Evolutionary conservation across 2,797 vertebrate species (phyloP).

Genomic region (Agapornis canus): DNA sequence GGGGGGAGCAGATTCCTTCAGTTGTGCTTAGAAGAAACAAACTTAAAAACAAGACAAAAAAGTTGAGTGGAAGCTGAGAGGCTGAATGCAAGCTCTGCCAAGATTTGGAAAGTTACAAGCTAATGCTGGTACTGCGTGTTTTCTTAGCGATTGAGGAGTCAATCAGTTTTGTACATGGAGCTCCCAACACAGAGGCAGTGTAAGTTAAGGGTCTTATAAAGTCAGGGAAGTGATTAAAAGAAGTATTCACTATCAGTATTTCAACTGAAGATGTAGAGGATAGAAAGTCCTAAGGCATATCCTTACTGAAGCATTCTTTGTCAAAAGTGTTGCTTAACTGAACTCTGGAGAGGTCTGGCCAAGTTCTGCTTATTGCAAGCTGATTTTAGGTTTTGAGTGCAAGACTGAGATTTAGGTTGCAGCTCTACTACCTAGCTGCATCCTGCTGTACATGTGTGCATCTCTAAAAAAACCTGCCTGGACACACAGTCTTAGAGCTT

Average conservation of each 20-base stretch:
- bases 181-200: background rate
- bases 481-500: background rate
- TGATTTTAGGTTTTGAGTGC: background rate
- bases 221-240: background rate
- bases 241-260: background rate
- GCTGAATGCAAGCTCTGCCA: slow-evolving; percentile 35
- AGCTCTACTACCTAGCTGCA: background rate
- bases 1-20: background rate
- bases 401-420: background rate
- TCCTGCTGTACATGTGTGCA: background rate
- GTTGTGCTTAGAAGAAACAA: slow-evolving; percentile 26
- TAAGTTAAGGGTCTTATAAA: background rate
- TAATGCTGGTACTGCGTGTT: slow-evolving; percentile 37
- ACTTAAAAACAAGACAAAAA: slow-evolving; percentile 39
- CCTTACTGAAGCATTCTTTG: background rate
- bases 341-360: background rate
- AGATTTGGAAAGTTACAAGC: slow-evolving; percentile 40
- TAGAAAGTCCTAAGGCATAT: background rate
- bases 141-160: slow-evolving; percentile 27
- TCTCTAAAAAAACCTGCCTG: background rate
- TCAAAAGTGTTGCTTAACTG: background rate
- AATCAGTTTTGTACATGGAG: background rate
- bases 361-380: background rate
- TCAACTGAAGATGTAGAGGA: background rate
- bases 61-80: slow-evolving; percentile 48